Base-by-base conservation (phyloP, 2,888 invertebrate species). In the Rutpela maculata region DNA sequence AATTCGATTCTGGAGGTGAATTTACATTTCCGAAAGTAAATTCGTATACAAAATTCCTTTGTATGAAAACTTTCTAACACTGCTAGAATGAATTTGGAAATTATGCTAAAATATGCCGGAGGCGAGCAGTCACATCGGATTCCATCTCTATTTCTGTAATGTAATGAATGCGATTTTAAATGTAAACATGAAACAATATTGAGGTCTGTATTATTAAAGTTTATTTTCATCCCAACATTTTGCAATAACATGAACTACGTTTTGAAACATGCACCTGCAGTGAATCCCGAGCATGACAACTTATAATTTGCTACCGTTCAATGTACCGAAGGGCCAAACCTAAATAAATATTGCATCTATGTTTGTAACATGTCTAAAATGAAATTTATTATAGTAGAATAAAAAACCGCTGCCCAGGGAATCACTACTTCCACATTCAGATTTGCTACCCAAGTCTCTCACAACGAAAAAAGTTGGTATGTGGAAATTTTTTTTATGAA, bases 151-250 rank as follows among this genome's bases (percentile, higher is more conserved):
- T 59, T 19, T 59, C 12, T 59, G 59, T 18, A 22, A 50, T 50
- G 11, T 22, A 59, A 59, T 59, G 22, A 59, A 19, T 22, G 59
- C 19, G 59, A 18, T 59, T 18, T 59, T 19, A 59, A 59, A 59
- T 59, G 59, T 22, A 22, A 59, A 59, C 59, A 59, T 22, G 59
- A 59, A 59, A 59, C 59, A 59, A 59, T 59, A 59, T 59, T 22
- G 59, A 22, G 59, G 7, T 59, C 19, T 59, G 59, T 12, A 59
- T 59, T 59, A 59, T 59, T 22, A 59, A 59, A 59, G 59, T 59
- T 59, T 59, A 59, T 59, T 50, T 50, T 15, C 59, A 59, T 22
- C 22, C 19, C 18, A 59, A 22, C 59, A 19, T 59, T 59, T 59
- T 59, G 59, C 19, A 19, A 59, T 19, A 59, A 59, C 59, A 59